Base-by-base conservation (phyloP, 2,888 invertebrate genomes). In the Lithophane socia region DNA sequence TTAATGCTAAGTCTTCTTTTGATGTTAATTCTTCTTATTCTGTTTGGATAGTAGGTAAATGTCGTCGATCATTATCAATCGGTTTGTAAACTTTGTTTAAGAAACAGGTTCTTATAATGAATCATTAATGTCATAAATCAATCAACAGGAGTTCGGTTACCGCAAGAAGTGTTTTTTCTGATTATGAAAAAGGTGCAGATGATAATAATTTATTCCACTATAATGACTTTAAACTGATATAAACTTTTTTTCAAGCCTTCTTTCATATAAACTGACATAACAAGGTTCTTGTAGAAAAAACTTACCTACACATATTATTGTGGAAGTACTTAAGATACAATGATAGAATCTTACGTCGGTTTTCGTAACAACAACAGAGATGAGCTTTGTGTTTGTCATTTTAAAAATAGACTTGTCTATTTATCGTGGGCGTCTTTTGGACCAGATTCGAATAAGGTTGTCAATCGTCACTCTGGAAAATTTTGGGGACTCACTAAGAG, bases 391-490 rank as follows among this genome's bases (percentile, higher is more conserved):
- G 49, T 77, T 80, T 76, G 49, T 80, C 29, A 68, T 71, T 76
- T 74, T 24, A 83, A 77, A 85, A 83, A 79, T 73, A 85, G 56
- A 86, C 12, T 18, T 47, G 63, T 68, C 47, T 83, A 63, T 63
- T 77, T 75, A 52, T 66, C 56, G 54, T 42, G 21, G 37, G 65
- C 60, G 70, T 75, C 67, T 49, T 44, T 75, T 70, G 49, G 44
- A 71, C 29, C 44, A 52, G 61, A 63, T 73, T 68, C 42, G n/a
- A 72, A 77, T 75, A 74, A 69, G 78, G 81, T 66, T 75, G 75
- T 69, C 85, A 77, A 80, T 68, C 58, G 29, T 44, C 56, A 44
- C 42, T 29, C 73, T 60, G n/a, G 21, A 73, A 71, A 56, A 56
- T 54, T 67, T 73, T 44, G 29, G 42, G 21, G 16, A 44, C 29